phyloP scores from a whole-genome alignment of 1,140 invertebrate species.

The roundworm (Caenorhabditis elegans) region DNA sequence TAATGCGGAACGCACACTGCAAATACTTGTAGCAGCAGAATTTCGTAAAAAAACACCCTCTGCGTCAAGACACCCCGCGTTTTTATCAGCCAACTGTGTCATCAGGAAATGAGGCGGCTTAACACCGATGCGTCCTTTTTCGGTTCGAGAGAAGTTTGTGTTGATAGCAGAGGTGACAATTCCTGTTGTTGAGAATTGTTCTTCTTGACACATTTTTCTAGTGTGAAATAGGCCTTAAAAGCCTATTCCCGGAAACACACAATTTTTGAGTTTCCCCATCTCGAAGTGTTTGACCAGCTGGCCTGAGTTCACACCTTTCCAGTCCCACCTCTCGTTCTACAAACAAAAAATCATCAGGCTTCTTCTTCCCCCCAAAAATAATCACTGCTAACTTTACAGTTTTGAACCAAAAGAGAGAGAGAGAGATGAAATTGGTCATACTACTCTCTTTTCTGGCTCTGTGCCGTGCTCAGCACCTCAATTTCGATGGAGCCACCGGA shows the following conservation, averaged over 20 bases:
- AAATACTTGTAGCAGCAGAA: neutral
- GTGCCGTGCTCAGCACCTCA: neutral
- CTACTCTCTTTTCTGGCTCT: neutral
- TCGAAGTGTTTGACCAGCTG: neutral
- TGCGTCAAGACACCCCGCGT: neutral
- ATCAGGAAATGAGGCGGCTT: neutral
- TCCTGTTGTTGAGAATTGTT: too few relatives aligned
- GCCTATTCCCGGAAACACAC: neutral
- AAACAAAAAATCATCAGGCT: neutral
- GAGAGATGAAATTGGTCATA: neutral
- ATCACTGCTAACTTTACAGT: neutral
- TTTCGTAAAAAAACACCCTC: neutral
- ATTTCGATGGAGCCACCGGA: neutral
- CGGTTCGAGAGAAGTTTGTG: neutral
- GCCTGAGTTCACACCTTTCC: neutral
- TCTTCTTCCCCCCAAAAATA: neutral
- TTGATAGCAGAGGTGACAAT: neutral
- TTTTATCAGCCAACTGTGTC: neutral
- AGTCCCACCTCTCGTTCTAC: neutral
- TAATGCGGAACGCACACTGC: neutral
- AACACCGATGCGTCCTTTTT: neutral
- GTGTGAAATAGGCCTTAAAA: neutral
- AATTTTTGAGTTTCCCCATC: neutral
- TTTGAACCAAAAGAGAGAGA: neutral
- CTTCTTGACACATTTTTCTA: neutral